Conservation (phyloP, 1,140 invertebrate species). For the Gryon sp. region DNA sequence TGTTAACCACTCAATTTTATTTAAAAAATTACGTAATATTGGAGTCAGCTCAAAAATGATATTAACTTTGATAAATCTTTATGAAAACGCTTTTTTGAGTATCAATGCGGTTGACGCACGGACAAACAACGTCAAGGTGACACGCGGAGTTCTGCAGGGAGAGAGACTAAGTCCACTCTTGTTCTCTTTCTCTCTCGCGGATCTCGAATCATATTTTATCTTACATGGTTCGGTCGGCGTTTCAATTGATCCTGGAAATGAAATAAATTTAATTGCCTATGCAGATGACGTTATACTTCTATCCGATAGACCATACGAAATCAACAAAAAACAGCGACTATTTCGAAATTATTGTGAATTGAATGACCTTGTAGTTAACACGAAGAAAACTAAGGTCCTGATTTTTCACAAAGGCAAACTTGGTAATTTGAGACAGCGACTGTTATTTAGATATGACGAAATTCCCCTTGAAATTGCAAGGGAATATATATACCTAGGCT, state of each 20-base stretch:
- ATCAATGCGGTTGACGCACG: neutral
- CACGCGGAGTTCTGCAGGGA: slow-evolving; percentile 4
- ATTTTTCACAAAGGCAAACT: neutral
- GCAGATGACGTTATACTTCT: neutral
- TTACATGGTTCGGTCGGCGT: neutral
- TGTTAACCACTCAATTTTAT: neutral
- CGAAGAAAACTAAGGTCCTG: neutral
- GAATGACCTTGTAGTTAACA: slow-evolving; percentile 1
- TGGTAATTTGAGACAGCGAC: neutral
- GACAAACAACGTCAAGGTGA: neutral
- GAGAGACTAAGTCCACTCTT: neutral
- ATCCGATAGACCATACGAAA: neutral
- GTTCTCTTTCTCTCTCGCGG: neutral
- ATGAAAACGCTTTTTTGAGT: neutral
- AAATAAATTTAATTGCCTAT: neutral
- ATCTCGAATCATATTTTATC: slow-evolving; percentile 4
- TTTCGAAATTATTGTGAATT: neutral
- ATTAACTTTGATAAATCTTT: neutral
- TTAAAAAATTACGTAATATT: neutral
- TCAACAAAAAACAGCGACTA: neutral
- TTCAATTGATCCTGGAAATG: neutral
- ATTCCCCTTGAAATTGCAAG: slow-evolving; percentile 1
- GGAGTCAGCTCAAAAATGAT: neutral
- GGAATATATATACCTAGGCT: neutral
- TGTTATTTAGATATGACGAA: neutral